These are phyloP conservation scores for Cephus nigrinus DNA, from an alignment of 2,888 invertebrate species.

Conservation along the genomic window DNA sequence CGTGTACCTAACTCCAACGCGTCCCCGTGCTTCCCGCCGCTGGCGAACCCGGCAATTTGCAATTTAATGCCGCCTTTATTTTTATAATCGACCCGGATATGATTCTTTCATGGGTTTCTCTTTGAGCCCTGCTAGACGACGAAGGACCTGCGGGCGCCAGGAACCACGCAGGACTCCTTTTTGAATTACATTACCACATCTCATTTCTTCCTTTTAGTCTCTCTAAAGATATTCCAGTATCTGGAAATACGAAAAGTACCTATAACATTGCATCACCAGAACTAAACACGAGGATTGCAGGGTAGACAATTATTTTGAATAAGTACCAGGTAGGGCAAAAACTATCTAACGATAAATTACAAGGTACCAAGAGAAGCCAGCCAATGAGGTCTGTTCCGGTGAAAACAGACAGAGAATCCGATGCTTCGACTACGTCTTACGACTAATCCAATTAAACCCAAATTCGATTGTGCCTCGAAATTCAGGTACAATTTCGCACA, in stretches of 20 bases:
- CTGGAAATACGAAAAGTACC: neutral
- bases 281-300: too few relatives aligned
- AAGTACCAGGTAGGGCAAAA: neutral
- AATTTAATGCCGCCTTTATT: conserved; percentile 42
- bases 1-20: conserved; percentile 2
- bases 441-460: neutral
- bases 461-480: neutral
- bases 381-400: neutral
- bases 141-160: neutral
- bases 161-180: conserved; percentile 11
- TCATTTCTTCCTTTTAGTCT: neutral
- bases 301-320: neutral
- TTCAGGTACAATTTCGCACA: neutral
- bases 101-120: conserved; percentile 37
- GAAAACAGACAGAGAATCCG: neutral
- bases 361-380: neutral
- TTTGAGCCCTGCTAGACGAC: conserved; percentile 17
- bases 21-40: conserved; percentile 18
- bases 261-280: neutral
- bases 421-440: neutral
- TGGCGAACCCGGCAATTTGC: conserved; percentile 35
- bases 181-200: conserved; percentile 19
- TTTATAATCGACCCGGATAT: conserved; percentile 42
- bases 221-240: neutral
- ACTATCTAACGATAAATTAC: neutral